Evolutionary conservation across 1,140 invertebrate genomes (phyloP).

Genomic region (Plectrocnemia conspersa): DNA sequence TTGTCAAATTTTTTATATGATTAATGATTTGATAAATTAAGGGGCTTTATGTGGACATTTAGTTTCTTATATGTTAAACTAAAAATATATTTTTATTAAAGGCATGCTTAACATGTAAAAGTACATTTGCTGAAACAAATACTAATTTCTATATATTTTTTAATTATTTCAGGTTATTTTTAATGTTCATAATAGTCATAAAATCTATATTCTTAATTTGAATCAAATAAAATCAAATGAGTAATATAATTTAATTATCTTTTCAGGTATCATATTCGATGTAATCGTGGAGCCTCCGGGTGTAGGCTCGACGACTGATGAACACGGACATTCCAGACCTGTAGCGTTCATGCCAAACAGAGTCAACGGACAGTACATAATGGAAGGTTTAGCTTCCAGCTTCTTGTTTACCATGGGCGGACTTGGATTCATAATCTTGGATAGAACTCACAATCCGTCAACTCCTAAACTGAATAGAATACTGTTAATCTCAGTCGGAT

Average conservation of each 20-base stretch:
- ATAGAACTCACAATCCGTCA: constrained; percentile 86
- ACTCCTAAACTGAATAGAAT: constrained; percentile 91
- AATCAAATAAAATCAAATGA: no score
- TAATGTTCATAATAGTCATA: no score
- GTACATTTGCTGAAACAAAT: no score
- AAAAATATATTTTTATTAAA: no score
- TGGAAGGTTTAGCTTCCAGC: constrained; percentile 95
- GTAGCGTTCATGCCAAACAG: constrained; percentile 98
- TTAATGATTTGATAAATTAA: no score
- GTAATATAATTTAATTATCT: constrained; percentile 3
- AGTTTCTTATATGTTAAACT: no score
- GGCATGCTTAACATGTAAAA: neutral
- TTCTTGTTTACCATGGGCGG: constrained; percentile 95
- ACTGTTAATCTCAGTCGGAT: constrained; percentile 87
- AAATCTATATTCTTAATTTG: no score
- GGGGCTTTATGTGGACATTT: no score
- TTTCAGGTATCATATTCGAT: constrained; percentile 94
- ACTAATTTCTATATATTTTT: no score
- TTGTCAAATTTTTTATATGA: no score
- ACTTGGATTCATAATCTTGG: constrained; percentile 93
- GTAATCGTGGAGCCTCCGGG: constrained; percentile 97
- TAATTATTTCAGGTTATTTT: neutral
- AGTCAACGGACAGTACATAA: constrained; percentile 98
- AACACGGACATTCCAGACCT: constrained; percentile 90
- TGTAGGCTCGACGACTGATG: constrained; percentile 95